phyloP scores from a whole-genome alignment of 2,888 invertebrate species.

The Drosophila koepferae region DNA sequence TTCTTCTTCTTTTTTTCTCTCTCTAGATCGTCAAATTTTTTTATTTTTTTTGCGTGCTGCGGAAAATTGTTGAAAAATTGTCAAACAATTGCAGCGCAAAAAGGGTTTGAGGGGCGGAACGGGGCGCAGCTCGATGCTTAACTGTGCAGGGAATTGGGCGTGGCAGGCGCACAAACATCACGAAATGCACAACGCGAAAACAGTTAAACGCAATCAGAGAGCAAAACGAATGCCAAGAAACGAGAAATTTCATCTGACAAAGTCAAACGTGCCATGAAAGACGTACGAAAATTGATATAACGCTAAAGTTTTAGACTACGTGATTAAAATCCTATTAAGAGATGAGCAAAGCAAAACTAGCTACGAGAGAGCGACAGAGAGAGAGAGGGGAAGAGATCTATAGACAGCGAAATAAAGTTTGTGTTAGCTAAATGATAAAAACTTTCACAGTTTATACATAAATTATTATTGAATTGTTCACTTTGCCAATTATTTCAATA shows the following conservation, averaged over 20 bases:
- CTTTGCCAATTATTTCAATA: conserved; percentile 15
- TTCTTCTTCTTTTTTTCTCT: background rate
- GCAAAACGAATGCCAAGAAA: background rate
- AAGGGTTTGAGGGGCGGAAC: background rate
- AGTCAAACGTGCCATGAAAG: conserved; percentile 8
- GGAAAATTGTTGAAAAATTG: conserved; percentile 77
- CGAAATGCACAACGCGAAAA: conserved; percentile 45
- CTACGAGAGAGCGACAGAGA: background rate
- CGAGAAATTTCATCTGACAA: conserved; percentile 62
- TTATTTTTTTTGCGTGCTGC: conserved; percentile 50
- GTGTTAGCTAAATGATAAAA: conserved; percentile 24
- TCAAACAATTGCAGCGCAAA: conserved; percentile 72
- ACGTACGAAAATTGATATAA: conserved; percentile 27
- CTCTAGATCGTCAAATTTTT: conserved; percentile 25
- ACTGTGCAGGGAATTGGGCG: conserved; percentile 31
- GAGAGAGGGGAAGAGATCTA: too few species aligned
- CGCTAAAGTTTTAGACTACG: conserved; percentile 57
- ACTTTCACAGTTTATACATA: conserved; percentile 22
- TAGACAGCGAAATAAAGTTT: conserved; percentile 18
- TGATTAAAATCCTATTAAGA: conserved; percentile 46
- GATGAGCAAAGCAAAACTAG: background rate
- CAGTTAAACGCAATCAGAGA: conserved; percentile 44
- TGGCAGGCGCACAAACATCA: conserved; percentile 30
- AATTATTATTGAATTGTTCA: conserved; percentile 11
- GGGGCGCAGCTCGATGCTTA: background rate